Base-by-base conservation (phyloP, 2,797 vertebrate species). In the Nothura maculosa region DNA sequence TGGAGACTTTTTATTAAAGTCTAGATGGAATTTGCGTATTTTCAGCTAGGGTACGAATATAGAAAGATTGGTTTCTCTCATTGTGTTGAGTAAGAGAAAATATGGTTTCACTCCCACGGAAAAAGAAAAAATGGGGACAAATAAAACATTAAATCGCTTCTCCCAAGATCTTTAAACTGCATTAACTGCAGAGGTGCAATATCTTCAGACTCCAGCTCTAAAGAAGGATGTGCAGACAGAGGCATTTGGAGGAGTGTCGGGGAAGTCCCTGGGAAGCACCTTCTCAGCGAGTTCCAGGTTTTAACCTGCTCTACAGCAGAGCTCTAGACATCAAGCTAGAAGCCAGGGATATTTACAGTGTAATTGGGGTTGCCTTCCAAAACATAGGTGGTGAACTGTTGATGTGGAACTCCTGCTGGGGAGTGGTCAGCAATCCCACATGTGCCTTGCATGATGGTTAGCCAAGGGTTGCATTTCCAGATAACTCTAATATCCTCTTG, bases 1-100 rank as follows among this genome's bases (percentile, higher is more conserved):
- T 57, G 86, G 84, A 81, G 80, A 85, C 17, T 55, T 55, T 94
- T 86, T 86, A 95, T 87, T 95, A 78, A 78, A 81, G 68, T 64
- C 76, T 57, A 76, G 67, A 74, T 63, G 73, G 88, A 96, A 96
- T 94, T 89, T 93, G 90, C 92, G 77, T 87, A 77, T 58, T 89
- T 54, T 88, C 67, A 89, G 80, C 60, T 73, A 79, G 32, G 43
- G 70, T 55, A 92, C 30, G 22, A 64, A 89, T 87, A 85, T 8
- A 86, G 66, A 48, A 54, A 67, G 90, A 89, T 84, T 86, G 67
- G 19, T 93, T 96, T 96, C 68, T 85, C 74, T 81, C 62, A 75
- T 90, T 80, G 74, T 24, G 30, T 76, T 81, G 91, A 70, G 48
- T 74, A 62, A 89, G 69, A 89, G 92, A 47, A 70, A 87, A 50